Percentiles rank a stretch among this genome's conserved stretches.
Evolutionary conservation across 92 coral and sea anemone genomes (phyloP).

Genomic region (Phenganax stokvisi): DNA sequence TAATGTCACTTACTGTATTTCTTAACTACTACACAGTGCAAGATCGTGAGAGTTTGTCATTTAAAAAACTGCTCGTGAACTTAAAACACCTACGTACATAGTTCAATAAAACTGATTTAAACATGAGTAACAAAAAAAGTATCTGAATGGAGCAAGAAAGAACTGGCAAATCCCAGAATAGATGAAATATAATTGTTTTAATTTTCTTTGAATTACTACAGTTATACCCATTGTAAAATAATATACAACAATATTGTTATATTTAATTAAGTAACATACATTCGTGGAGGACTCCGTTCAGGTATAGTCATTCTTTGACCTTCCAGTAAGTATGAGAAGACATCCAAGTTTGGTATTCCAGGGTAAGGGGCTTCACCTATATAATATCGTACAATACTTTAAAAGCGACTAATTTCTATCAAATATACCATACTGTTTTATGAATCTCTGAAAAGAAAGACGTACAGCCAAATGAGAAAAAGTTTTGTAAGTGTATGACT

Average conservation of each 20-base stretch:
- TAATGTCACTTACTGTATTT: not conserved
- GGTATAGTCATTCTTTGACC: conserved; percentile 14
- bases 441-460: no score
- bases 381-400: not conserved
- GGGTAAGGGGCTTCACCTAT: conserved; percentile 9
- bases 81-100: no score
- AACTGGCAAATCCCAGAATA: not conserved
- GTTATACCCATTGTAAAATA: not conserved
- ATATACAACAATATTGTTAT: not conserved
- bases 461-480: no score
- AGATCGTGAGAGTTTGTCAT: no score
- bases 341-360: conserved; percentile 12
- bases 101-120: not conserved
- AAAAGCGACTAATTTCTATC: no score
- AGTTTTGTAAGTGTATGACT: no score
- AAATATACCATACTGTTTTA: no score
- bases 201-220: no score
- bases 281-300: not conserved
- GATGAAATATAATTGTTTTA: no score
- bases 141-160: no score
- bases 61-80: no score
- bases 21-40: not conserved
- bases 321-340: not conserved
- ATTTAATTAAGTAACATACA: not conserved
- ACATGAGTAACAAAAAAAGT: not conserved